A percentile compares a stretch with the other conserved stretches of the same genome.
phyloP scores from a whole-genome alignment of 2,113 vertebrate species.

The Lepus timidus region DNA sequence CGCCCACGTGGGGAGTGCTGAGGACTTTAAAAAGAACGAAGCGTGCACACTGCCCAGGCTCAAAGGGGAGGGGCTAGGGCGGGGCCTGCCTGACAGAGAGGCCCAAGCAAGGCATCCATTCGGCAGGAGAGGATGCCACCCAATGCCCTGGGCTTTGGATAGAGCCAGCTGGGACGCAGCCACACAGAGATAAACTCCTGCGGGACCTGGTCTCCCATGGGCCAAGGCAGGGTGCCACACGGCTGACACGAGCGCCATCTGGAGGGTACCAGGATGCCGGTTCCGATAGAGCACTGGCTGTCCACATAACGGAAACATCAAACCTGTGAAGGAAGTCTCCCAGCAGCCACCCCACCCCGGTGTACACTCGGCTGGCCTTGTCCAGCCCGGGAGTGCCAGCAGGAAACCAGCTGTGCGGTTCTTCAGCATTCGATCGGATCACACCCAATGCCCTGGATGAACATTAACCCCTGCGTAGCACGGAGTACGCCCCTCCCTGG shows the following conservation, averaged over 20 bases:
- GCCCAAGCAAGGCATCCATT: background rate
- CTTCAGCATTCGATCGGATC: background rate
- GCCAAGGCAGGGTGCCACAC: fast-evolving
- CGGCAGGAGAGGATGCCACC: background rate
- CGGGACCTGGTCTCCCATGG: background rate
- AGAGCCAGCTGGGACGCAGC: no score
- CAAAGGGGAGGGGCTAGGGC: background rate
- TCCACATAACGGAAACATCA: background rate
- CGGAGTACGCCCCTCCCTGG: no score
- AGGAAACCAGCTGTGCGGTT: background rate
- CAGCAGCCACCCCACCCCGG: background rate
- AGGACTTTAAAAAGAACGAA: background rate
- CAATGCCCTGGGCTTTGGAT: background rate
- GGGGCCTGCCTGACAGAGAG: background rate
- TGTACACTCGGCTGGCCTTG: background rate
- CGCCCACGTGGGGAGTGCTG: background rate
- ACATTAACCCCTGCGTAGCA: background rate
- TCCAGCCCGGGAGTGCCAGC: background rate
- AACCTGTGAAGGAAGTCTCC: slow-evolving; percentile 49
- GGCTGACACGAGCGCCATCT: background rate
- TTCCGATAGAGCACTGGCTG: background rate
- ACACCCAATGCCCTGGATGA: background rate
- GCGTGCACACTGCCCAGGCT: background rate
- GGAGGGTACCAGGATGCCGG: background rate
- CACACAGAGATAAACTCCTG: background rate